These are phyloP conservation scores for Corapipo altera DNA, from an alignment of 2,113 vertebrate genomes.

Conservation along the genomic window DNA sequence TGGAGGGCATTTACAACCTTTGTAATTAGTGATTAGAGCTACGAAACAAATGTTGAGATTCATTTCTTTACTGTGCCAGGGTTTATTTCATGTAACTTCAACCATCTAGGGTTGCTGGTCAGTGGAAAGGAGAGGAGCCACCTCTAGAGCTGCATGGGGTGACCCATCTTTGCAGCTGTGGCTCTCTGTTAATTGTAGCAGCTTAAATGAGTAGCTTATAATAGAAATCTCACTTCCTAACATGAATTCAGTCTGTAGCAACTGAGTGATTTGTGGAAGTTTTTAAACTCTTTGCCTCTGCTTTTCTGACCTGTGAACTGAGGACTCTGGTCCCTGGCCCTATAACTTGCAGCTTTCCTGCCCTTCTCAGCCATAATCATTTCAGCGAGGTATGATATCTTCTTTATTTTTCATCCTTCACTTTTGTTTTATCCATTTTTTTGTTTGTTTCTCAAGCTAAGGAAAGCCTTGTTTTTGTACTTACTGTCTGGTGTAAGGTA, in stretches of 20 bases:
- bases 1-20: constrained; percentile 24
- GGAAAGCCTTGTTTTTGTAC: neutral
- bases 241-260: neutral
- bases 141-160: neutral
- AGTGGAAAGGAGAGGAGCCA: neutral
- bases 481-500: neutral
- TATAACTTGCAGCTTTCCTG: neutral
- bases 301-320: neutral
- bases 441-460: neutral
- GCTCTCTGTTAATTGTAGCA: neutral
- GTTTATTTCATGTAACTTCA: neutral
- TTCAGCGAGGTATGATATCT: neutral
- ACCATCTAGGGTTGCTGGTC: neutral
- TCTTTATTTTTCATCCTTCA: neutral
- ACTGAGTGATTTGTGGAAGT: neutral
- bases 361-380: rapidly evolving
- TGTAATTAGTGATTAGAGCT: constrained; percentile 14
- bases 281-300: neutral
- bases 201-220: neutral
- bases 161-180: neutral
- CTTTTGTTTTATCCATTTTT: neutral
- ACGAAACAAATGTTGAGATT: neutral
- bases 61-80: neutral
- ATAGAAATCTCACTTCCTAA: neutral
- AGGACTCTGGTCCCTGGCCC: neutral